Evolutionary conservation across 2,888 invertebrate genomes (phyloP).

Genomic region (Lithodes maja): DNA sequence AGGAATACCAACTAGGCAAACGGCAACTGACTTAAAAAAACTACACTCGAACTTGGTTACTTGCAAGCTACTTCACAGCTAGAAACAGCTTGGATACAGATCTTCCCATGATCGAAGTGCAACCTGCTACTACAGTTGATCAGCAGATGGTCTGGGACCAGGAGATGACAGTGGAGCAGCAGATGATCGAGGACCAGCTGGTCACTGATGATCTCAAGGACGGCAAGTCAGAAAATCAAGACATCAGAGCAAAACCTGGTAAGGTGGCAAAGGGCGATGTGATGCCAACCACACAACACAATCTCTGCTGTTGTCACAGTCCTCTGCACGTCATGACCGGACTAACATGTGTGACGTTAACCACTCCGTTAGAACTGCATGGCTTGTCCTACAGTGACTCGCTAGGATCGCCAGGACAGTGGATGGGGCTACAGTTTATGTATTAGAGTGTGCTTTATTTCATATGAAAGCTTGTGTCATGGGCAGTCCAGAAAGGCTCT

Average conservation of each 20-base stretch:
- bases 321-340: not conserved
- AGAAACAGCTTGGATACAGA: not conserved
- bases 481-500: too few species aligned
- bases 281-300: conserved; percentile 3
- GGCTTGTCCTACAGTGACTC: too few species aligned
- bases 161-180: not conserved
- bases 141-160: too few species aligned
- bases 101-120: not conserved
- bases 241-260: conserved; percentile 7
- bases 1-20: conserved; percentile 19
- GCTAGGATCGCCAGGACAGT: too few species aligned
- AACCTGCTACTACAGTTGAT: too few species aligned
- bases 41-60: conserved; percentile 24
- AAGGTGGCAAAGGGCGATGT: conserved; percentile 14
- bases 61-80: conserved; percentile 29
- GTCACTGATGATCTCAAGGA: not conserved
- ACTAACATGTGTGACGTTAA: not conserved
- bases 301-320: conserved; percentile 10
- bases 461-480: too few species aligned
- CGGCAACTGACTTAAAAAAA: conserved; percentile 16
- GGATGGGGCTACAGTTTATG: too few species aligned
- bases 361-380: too few species aligned
- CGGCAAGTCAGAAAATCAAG: not conserved
- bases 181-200: not conserved
- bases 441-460: too few species aligned